A percentile compares a stretch with the other conserved stretches of the same genome.
phyloP scores from a whole-genome alignment of 2,888 invertebrate species.

The Rhagophthalmus giganteus region DNA sequence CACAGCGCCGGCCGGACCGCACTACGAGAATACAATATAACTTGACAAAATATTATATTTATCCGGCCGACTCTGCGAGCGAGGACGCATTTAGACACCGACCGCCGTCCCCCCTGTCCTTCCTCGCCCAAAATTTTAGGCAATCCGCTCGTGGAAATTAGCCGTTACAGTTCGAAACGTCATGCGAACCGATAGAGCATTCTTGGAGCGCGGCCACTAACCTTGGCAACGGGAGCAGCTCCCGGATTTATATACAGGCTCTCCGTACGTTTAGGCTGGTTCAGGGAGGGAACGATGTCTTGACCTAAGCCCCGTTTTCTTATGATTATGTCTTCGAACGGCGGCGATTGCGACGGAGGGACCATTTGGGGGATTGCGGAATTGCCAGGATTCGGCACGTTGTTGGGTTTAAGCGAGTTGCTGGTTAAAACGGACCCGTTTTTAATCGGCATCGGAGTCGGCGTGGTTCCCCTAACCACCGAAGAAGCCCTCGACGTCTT shows the following conservation, averaged over 20 bases:
- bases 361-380: too few species aligned
- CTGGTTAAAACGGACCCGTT: conserved; percentile 70
- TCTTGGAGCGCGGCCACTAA: conserved; percentile 28
- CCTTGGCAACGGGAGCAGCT: conserved; percentile 49
- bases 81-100: conserved; percentile 26
- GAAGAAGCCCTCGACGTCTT: conserved; percentile 62
- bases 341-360: conserved; percentile 57
- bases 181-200: conserved; percentile 20
- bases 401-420: conserved; percentile 46
- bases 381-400: conserved; percentile 48
- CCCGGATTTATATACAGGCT: conserved; percentile 75
- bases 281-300: conserved; percentile 85
- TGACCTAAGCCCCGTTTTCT: conserved; percentile 81
- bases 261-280: conserved; percentile 89
- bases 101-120: conserved; percentile 16
- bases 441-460: conserved; percentile 56
- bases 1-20: conserved; percentile 18
- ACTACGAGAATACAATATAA: conserved; percentile 18
- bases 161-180: conserved; percentile 25
- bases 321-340: conserved; percentile 82
- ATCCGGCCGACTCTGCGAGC: conserved; percentile 28
- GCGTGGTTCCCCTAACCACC: conserved; percentile 59
- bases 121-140: conserved; percentile 12
- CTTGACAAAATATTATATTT: conserved; percentile 23
- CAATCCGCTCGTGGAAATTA: conserved; percentile 30